Evolutionary conservation across 1,140 invertebrate genomes (phyloP).

Genomic region (Drosophila kohkoa): DNA sequence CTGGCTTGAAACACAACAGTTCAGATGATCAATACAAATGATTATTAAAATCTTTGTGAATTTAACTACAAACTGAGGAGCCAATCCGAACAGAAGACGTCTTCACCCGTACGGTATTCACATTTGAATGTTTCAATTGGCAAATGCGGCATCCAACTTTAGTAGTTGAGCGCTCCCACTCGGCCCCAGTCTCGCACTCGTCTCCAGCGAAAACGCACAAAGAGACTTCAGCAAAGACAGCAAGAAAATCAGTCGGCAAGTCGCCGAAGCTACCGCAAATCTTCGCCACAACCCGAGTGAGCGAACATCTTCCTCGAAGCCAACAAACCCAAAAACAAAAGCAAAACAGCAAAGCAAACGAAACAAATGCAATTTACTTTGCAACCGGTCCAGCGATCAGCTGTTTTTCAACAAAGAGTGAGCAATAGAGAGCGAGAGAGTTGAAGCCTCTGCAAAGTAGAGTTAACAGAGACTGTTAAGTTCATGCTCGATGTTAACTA

Average conservation of each 20-base stretch:
- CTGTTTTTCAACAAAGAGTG: conserved; percentile 38
- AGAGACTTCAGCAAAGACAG: conserved; percentile 45
- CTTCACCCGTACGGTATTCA: conserved; percentile 84
- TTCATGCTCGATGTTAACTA: conserved; percentile 36
- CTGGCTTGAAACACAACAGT: conserved; percentile 36
- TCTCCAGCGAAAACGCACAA: conserved; percentile 62
- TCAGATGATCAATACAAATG: conserved; percentile 24
- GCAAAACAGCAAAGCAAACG: conserved; percentile 38
- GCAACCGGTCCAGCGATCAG: conserved; percentile 66
- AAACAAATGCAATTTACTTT: conserved; percentile 54
- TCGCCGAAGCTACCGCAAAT: conserved; percentile 46
- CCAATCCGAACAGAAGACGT: conserved; percentile 79
- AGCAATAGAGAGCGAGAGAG: conserved; percentile 15
- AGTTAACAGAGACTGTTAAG: conserved; percentile 35
- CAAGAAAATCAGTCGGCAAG: conserved; percentile 51
- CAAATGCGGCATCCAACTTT: conserved; percentile 83
- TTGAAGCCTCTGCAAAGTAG: conserved; percentile 13
- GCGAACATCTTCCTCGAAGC: conserved; percentile 57
- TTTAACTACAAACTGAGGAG: conserved; percentile 59
- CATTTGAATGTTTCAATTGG: conserved; percentile 84
- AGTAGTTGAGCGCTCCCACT: conserved; percentile 69
- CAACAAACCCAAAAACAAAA: conserved; percentile 46
- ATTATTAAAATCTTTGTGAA: conserved; percentile 20
- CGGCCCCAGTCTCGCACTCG: conserved; percentile 50
- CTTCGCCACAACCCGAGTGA: conserved; percentile 45